These are phyloP conservation scores for Odontophorus gujanensis DNA, from an alignment of 2,113 vertebrate species.

Conservation along the genomic window DNA sequence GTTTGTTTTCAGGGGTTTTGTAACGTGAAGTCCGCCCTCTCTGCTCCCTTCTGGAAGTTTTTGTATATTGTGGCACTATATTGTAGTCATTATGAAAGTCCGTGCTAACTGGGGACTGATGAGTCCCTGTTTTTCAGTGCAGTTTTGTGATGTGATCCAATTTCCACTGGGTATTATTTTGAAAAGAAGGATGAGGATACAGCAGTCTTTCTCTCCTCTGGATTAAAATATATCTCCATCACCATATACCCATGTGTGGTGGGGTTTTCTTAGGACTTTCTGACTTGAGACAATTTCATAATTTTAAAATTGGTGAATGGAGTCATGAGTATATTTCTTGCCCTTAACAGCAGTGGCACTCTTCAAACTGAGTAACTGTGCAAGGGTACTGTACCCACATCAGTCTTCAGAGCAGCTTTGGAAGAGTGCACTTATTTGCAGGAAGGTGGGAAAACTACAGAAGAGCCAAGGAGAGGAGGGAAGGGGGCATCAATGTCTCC, in stretches of 20 bases:
- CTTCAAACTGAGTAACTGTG: constrained; percentile 33
- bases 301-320: constrained; percentile 28
- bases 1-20: background rate
- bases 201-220: background rate
- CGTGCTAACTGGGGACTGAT: background rate
- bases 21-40: background rate
- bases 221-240: constrained; percentile 37
- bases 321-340: constrained; percentile 39
- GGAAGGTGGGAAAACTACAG: background rate
- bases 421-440: constrained; percentile 11
- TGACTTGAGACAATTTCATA: constrained; percentile 24
- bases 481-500: background rate
- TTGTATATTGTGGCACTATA: background rate
- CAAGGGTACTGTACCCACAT: background rate
- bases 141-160: background rate
- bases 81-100: background rate
- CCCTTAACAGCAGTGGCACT: constrained; percentile 50
- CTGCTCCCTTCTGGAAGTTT: background rate
- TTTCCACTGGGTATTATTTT: background rate
- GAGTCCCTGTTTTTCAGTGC: background rate
- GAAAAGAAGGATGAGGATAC: background rate
- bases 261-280: constrained; percentile 17
- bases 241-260: background rate
- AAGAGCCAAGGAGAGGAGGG: background rate
- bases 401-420: constrained; percentile 15